Base-by-base conservation (phyloP, 1,140 invertebrate species). In the Tigriopus japonicus region DNA sequence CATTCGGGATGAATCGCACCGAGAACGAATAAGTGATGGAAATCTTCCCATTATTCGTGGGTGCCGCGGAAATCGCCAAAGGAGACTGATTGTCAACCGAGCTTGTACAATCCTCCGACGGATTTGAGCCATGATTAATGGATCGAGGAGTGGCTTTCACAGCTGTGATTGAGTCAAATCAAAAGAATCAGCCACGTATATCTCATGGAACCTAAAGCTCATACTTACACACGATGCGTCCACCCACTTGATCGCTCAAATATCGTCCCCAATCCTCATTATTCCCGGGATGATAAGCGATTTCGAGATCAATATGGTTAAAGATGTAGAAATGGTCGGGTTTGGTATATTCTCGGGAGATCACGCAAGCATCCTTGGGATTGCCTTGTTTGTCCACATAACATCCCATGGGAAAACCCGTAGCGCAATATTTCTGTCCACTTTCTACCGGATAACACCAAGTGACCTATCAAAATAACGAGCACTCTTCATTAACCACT, bases 341-440 rank as follows among this genome's bases (percentile, higher is more conserved):
- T 63, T 78, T 74, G 63, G 73, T 78, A 64, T 77, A 81, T 0
- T 64, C 62, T 24, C 58, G 45, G 67, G 76, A 77, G 60, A 81
- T 74, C 42, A 76, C 75, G 69, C 81, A 85, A 14, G 77, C 75
- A 66, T 81, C 81, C 68, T 79, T 80, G 43, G 71, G 72, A 28
- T 71, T 71, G 43, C 74, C 73, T 12, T 75, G 66, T 65, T 79
- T 75, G 62, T 77, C 74, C 42, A 81, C 77, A 71, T 86, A 89
- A 71, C 95, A 98, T n/a, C 95, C 95, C 83, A 98, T 93, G 0
- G 92, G 93, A 70, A 98, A 98, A 40, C 94, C 92, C 60, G 85
- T 90, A 51, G 83, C 87, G 70, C 94, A 98, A 73, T 87, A 85
- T 66, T 85, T 80, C 69, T 80, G 76, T 64, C 89, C 85, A 13